Percentiles rank a stretch among this genome's conserved stretches.
Conservation (phyloP, 2,797 vertebrate genomes). For the Petrocephalus schoutedeni region DNA sequence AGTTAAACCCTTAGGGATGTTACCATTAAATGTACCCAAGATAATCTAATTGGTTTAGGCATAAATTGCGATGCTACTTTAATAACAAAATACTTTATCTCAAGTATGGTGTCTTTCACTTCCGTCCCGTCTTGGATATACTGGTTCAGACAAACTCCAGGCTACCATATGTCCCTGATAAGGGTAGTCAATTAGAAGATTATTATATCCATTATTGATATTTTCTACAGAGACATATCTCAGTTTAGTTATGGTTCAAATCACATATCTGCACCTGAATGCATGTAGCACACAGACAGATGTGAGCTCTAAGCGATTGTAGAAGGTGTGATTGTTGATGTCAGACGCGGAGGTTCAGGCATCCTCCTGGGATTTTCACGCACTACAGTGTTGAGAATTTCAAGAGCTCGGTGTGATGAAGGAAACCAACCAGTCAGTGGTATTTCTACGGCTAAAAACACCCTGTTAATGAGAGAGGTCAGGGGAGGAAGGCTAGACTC, state of each 20-base stretch:
- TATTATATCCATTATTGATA: not conserved
- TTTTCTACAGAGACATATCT: not conserved
- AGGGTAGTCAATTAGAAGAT: not conserved
- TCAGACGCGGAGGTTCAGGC: not conserved
- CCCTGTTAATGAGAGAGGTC: not conserved
- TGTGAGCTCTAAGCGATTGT: not conserved
- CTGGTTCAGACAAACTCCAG: not conserved
- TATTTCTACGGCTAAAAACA: not conserved
- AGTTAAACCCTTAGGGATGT: not conserved
- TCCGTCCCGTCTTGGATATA: not conserved
- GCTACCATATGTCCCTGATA: not conserved
- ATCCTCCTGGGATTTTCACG: not conserved
- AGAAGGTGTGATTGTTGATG: not conserved
- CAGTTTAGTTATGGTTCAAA: not conserved
- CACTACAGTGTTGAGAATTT: not conserved
- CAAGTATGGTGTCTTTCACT: not conserved
- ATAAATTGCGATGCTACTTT: not conserved
- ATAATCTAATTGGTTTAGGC: not conserved
- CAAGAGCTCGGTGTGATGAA: not conserved
- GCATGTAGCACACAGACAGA: not conserved
- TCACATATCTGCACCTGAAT: not conserved
- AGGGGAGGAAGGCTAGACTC: not conserved
- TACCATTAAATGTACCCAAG: not conserved
- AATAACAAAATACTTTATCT: not conserved
- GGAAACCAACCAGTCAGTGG: not conserved